Evolutionary conservation across 2,888 invertebrate genomes (phyloP).

Genomic region (Drosophila quinaria): DNA sequence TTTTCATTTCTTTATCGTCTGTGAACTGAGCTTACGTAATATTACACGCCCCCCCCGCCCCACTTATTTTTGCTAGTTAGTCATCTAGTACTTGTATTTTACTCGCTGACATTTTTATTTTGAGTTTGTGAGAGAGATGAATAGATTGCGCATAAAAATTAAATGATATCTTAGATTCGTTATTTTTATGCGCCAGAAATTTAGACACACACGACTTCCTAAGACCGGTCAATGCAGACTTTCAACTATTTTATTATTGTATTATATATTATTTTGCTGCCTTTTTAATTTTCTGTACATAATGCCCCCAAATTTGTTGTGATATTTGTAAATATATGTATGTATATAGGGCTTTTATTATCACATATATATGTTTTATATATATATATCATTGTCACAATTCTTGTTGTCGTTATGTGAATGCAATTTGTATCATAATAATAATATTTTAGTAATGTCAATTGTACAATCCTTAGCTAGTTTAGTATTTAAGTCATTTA

Average conservation of each 20-base stretch:
- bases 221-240: slow-evolving; percentile 44
- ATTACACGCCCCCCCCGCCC: slow-evolving; percentile 6
- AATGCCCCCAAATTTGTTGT: slow-evolving; percentile 57
- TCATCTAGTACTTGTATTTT: slow-evolving; percentile 33
- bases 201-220: slow-evolving; percentile 65
- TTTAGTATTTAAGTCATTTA: slow-evolving; percentile 41
- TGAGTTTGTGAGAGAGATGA: slow-evolving; percentile 80
- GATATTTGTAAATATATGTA: slow-evolving; percentile 67
- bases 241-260: slow-evolving; percentile 5
- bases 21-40: slow-evolving; percentile 19
- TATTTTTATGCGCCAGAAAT: slow-evolving; percentile 77
- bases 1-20: not conserved
- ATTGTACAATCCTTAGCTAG: slow-evolving; percentile 51
- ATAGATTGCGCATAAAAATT: slow-evolving; percentile 84
- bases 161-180: slow-evolving; percentile 57
- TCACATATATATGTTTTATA: slow-evolving; percentile 19
- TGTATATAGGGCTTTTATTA: slow-evolving; percentile 43
- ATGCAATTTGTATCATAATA: slow-evolving; percentile 39
- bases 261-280: slow-evolving; percentile 27
- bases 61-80: slow-evolving; percentile 44
- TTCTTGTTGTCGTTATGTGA: slow-evolving; percentile 54
- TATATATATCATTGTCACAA: slow-evolving; percentile 61
- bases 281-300: slow-evolving; percentile 43
- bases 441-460: slow-evolving; percentile 40
- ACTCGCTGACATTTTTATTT: slow-evolving; percentile 47